Evolutionary conservation across 2,888 invertebrate species (phyloP).

Genomic region (Acanthacorydalis orientalis): DNA sequence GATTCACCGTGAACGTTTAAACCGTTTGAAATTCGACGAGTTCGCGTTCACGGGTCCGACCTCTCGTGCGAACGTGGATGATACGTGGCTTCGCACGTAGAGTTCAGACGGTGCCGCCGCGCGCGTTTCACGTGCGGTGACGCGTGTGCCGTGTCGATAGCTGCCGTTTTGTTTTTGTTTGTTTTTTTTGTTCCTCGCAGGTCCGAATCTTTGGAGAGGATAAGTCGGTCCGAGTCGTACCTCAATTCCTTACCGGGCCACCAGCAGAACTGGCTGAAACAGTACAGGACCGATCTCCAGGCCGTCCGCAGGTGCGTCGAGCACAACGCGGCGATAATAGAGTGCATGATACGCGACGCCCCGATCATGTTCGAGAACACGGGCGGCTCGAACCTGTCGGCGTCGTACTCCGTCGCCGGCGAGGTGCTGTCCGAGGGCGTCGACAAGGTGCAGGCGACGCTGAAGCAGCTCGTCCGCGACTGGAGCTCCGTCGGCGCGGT

Average conservation of each 20-base stretch:
- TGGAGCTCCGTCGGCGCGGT: slow-evolving; percentile 77
- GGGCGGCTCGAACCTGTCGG: slow-evolving; percentile 13
- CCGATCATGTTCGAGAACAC: slow-evolving; percentile 67
- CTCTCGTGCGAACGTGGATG: too few species aligned
- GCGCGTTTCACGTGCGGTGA: too few species aligned
- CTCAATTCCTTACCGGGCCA: slow-evolving; percentile 51
- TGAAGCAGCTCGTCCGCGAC: slow-evolving; percentile 93
- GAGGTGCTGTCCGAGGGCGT: slow-evolving; percentile 31
- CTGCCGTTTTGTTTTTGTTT: slow-evolving; percentile 15
- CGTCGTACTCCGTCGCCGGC: slow-evolving; percentile 16
- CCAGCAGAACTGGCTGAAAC: slow-evolving; percentile 59
- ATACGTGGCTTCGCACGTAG: too few species aligned
- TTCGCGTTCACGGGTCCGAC: too few species aligned
- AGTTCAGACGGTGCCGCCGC: too few species aligned
- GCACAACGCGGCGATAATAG: slow-evolving; percentile 47
- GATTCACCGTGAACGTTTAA: too few species aligned
- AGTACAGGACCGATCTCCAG: slow-evolving; percentile 59
- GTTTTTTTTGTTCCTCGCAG: too few species aligned
- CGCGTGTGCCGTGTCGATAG: neutral
- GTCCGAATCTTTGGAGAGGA: slow-evolving; percentile 54
- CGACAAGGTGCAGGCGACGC: slow-evolving; percentile 78
- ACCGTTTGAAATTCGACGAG: too few species aligned
- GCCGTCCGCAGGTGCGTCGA: slow-evolving; percentile 64
- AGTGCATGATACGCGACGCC: slow-evolving; percentile 61
- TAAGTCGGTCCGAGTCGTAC: slow-evolving; percentile 61